Conservation (phyloP, 1,140 invertebrate genomes). For the Penaeus indicus region DNA sequence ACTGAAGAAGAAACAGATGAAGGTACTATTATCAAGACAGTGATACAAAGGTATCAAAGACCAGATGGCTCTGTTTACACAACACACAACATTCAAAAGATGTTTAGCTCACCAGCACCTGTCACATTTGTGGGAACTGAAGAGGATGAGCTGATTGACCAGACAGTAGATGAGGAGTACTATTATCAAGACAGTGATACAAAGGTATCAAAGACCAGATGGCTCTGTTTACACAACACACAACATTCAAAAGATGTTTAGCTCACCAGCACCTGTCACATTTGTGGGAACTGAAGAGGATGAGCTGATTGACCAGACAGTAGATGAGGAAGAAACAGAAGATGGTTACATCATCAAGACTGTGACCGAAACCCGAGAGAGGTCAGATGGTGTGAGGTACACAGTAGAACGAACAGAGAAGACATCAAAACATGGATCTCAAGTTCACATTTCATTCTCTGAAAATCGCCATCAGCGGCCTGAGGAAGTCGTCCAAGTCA, state of each 20-base stretch:
- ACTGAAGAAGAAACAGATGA: slow-evolving; percentile 65
- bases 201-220: slow-evolving; percentile 60
- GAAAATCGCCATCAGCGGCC: slow-evolving; percentile 30
- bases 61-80: slow-evolving; percentile 65
- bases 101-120: slow-evolving; percentile 54
- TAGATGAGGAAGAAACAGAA: slow-evolving; percentile 58
- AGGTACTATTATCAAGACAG: slow-evolving; percentile 61
- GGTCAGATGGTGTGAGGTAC: slow-evolving; percentile 62
- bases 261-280: slow-evolving; percentile 51
- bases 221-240: slow-evolving; percentile 65
- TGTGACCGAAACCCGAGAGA: slow-evolving; percentile 57
- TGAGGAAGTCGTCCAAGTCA: slow-evolving; percentile 53
- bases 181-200: slow-evolving; percentile 60
- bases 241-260: slow-evolving; percentile 62
- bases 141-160: slow-evolving; percentile 61
- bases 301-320: slow-evolving; percentile 57
- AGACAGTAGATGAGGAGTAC: slow-evolving; percentile 57
- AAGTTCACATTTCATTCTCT: slow-evolving; percentile 42
- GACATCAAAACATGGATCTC: slow-evolving; percentile 30
- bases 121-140: slow-evolving; percentile 53
- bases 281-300: slow-evolving; percentile 56
- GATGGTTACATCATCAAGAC: slow-evolving; percentile 63
- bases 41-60: slow-evolving; percentile 59
- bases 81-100: slow-evolving; percentile 64
- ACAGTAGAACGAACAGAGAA: slow-evolving; percentile 64